Evolutionary conservation across 2,888 invertebrate genomes (phyloP).

Genomic region (Drosophila tripunctata): DNA sequence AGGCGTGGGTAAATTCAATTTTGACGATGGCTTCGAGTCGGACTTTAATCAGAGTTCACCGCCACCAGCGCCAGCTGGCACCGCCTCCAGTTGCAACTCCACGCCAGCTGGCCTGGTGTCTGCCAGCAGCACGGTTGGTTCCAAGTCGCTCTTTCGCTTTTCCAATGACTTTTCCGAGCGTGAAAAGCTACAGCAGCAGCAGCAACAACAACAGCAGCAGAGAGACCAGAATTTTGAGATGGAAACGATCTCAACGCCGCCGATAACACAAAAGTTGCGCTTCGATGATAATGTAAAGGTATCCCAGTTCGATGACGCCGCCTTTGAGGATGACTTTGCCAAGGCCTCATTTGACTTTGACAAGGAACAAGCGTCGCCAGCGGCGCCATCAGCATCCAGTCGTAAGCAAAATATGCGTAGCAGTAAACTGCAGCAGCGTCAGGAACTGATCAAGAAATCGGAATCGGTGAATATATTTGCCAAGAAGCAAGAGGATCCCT

Average conservation of each 20-base stretch:
- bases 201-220: slow-evolving; percentile 46
- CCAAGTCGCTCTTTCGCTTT: slow-evolving; percentile 85
- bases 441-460: slow-evolving; percentile 91
- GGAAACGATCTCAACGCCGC: slow-evolving; percentile 67
- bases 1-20: slow-evolving; percentile 80
- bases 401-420: slow-evolving; percentile 82
- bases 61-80: slow-evolving; percentile 75
- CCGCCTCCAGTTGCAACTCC: slow-evolving; percentile 81
- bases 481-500: slow-evolving; percentile 94
- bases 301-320: slow-evolving; percentile 84
- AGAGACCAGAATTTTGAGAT: slow-evolving; percentile 53
- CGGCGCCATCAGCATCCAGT: slow-evolving; percentile 45
- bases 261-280: slow-evolving; percentile 83
- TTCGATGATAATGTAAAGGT: slow-evolving; percentile 90
- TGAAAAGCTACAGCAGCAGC: slow-evolving; percentile 70
- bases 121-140: slow-evolving; percentile 57
- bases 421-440: slow-evolving; percentile 84
- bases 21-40: slow-evolving; percentile 84
- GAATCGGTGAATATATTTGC: slow-evolving; percentile 96
- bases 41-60: slow-evolving; percentile 84
- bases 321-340: slow-evolving; percentile 86
- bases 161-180: slow-evolving; percentile 87
- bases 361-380: slow-evolving; percentile 78
- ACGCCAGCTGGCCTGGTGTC: slow-evolving; percentile 73
- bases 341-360: slow-evolving; percentile 84